phyloP scores from a whole-genome alignment of 2,797 vertebrate species.

The Clarias laeviceps region DNA sequence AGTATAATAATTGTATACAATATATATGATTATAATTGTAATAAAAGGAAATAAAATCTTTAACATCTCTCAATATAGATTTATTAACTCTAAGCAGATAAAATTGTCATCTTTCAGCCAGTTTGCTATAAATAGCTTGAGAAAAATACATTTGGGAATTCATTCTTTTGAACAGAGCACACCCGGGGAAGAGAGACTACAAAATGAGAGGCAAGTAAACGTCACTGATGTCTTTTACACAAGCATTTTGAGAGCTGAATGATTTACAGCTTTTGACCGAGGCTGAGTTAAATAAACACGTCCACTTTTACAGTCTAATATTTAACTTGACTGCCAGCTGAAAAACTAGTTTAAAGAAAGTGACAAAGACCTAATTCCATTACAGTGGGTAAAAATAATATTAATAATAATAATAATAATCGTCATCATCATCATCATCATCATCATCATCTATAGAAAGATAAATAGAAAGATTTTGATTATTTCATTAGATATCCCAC shows the following conservation, averaged over 20 bases:
- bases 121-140: conserved; percentile 24
- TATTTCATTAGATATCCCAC: too few relatives aligned
- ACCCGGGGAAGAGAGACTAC: not conserved
- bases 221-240: conserved; percentile 31
- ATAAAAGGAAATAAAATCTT: not conserved
- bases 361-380: not conserved
- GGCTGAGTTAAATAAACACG: conserved; percentile 42
- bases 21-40: not conserved
- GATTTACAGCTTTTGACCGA: conserved; percentile 13
- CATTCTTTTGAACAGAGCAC: conserved; percentile 19
- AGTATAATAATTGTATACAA: not conserved
- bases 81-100: not conserved
- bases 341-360: not conserved
- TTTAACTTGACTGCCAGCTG: not conserved
- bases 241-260: conserved; percentile 23
- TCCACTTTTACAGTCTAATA: conserved; percentile 13
- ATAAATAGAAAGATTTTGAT: too few relatives aligned
- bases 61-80: not conserved
- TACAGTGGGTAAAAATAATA: not conserved
- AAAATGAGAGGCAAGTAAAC: conserved; percentile 31
- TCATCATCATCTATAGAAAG: not conserved
- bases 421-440: too few relatives aligned
- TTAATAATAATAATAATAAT: not conserved
- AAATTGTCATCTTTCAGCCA: not conserved
- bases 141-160: conserved; percentile 16